A percentile compares a stretch with the other conserved stretches of the same genome.
Evolutionary conservation across 2,888 invertebrate species (phyloP).

Genomic region (Barypeithes pellucidus): DNA sequence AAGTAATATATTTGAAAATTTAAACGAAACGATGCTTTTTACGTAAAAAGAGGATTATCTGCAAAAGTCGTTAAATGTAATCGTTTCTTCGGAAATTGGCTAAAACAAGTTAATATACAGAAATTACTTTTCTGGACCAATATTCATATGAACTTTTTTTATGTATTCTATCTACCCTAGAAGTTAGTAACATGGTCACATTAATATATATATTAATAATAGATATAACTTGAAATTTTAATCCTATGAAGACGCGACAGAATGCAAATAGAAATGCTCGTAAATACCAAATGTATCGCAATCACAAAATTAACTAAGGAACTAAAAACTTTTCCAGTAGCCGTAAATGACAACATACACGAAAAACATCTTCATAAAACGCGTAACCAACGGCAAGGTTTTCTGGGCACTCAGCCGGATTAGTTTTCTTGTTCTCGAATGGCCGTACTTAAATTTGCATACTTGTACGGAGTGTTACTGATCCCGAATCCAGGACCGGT

Average conservation of each 20-base stretch:
- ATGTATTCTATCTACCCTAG: no score
- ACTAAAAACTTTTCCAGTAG: constrained; percentile 35
- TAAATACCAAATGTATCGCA: constrained; percentile 26
- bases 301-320: constrained; percentile 46
- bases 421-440: constrained; percentile 51
- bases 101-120: no score
- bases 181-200: no score
- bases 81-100: no score
- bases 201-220: no score
- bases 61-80: no score
- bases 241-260: neutral
- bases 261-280: neutral
- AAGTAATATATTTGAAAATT: no score
- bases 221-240: no score
- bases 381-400: constrained; percentile 35
- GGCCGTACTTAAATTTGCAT: constrained; percentile 47
- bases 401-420: constrained; percentile 50
- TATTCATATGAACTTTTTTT: no score
- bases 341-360: constrained; percentile 34
- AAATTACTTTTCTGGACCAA: no score
- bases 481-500: constrained; percentile 24
- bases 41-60: no score
- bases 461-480: constrained; percentile 33
- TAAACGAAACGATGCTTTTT: no score
- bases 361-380: constrained; percentile 47